A percentile compares a stretch with the other conserved stretches of the same genome.
These are phyloP conservation scores for Pseudomyrmex cubaensis DNA, from an alignment of 1,140 invertebrate species.

Conservation along the genomic window DNA sequence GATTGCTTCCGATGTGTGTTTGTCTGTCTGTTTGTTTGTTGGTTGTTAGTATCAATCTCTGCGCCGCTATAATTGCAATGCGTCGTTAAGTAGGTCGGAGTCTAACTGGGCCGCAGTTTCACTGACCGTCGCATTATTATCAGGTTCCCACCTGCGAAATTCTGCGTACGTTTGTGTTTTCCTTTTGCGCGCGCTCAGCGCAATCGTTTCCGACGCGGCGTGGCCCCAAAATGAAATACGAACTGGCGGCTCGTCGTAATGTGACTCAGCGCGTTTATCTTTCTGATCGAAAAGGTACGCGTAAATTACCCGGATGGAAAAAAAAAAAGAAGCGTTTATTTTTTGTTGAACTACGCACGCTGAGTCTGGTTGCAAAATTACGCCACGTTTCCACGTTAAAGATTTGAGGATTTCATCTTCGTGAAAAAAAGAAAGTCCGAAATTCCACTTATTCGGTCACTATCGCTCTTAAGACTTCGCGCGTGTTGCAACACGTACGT, in stretches of 20 bases:
- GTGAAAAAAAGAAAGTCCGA: too few relatives aligned
- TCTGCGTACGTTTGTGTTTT: constrained; percentile 22
- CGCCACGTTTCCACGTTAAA: neutral
- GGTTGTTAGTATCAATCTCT: constrained; percentile 60
- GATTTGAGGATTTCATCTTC: neutral
- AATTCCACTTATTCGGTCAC: neutral
- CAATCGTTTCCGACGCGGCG: neutral
- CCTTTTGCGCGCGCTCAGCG: constrained; percentile 32
- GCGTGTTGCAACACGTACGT: neutral
- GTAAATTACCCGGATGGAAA: too few relatives aligned
- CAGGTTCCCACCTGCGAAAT: constrained; percentile 26
- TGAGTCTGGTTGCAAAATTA: too few relatives aligned
- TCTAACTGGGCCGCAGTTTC: constrained; percentile 67
- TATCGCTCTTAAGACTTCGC: neutral
- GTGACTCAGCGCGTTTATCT: too few relatives aligned
- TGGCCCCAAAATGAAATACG: neutral
- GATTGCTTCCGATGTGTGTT: constrained; percentile 29
- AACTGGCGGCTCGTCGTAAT: too few relatives aligned
- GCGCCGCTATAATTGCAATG: constrained; percentile 63
- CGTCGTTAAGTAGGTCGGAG: constrained; percentile 63
- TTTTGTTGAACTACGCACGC: neutral
- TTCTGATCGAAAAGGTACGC: too few relatives aligned
- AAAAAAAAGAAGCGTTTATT: neutral
- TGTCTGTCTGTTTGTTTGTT: constrained; percentile 65
- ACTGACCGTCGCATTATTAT: constrained; percentile 66